phyloP scores from a whole-genome alignment of 2,888 invertebrate genomes.

The Caenorhabditis imperialis region DNA sequence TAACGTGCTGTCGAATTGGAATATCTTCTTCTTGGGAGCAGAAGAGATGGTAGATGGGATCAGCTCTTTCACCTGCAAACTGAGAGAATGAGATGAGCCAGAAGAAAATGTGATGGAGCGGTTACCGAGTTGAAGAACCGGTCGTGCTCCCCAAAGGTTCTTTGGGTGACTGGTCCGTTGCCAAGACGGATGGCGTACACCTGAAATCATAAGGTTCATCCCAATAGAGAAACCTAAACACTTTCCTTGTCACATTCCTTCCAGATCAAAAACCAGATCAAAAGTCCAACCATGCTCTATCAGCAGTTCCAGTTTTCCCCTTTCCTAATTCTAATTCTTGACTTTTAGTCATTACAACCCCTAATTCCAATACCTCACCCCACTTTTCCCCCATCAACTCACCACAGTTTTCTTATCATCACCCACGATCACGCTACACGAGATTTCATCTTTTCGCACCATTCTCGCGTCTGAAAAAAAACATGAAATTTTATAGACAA shows the following conservation, averaged over 20 bases:
- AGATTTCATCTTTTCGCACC: slow-evolving; percentile 37
- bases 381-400: slow-evolving; percentile 9
- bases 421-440: slow-evolving; percentile 46
- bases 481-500: no score
- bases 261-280: no score
- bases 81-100: no score
- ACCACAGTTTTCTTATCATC: slow-evolving; percentile 62
- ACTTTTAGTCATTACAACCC: no score
- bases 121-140: slow-evolving; percentile 61
- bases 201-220: no score
- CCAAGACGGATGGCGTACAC: slow-evolving; percentile 63
- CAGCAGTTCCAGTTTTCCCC: no score
- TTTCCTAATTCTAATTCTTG: no score
- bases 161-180: slow-evolving; percentile 60
- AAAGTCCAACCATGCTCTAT: no score
- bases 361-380: no score
- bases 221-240: no score
- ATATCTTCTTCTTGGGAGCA: slow-evolving; percentile 52
- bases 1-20: slow-evolving; percentile 48
- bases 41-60: slow-evolving; percentile 27
- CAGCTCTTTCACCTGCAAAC: slow-evolving; percentile 46
- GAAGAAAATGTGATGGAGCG: no score
- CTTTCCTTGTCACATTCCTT: no score
- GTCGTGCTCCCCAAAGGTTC: slow-evolving; percentile 70
- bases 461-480: slow-evolving; percentile 35